Conservation (phyloP, 2,888 invertebrate species). For the Malachius bipustulatus region DNA sequence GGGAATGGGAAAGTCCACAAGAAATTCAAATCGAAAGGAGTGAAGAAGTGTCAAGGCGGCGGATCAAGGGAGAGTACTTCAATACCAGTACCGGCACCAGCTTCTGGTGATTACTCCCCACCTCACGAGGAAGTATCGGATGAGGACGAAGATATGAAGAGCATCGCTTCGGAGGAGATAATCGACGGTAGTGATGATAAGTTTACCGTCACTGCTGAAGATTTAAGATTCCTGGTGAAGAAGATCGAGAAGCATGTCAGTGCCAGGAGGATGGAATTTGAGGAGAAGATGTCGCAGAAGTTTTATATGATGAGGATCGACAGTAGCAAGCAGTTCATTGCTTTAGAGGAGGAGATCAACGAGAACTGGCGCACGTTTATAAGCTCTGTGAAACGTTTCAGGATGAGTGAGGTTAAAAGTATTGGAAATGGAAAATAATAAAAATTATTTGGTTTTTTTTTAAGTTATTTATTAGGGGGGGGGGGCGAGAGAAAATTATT, state of each 20-base stretch:
- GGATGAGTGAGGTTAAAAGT: no score
- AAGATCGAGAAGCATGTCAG: slow-evolving; percentile 18
- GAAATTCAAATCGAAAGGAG: no score
- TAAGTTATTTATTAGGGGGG: no score
- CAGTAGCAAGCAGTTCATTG: slow-evolving; percentile 24
- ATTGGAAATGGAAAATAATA: no score
- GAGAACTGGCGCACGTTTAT: slow-evolving; percentile 23
- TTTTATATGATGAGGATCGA: slow-evolving; percentile 22
- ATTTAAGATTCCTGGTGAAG: slow-evolving; percentile 17
- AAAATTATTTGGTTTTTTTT: no score
- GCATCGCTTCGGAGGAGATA: neutral
- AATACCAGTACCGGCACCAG: no score
- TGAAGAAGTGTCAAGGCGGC: no score
- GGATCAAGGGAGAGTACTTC: no score
- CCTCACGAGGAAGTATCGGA: slow-evolving; percentile 1
- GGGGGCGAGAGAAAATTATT: no score
- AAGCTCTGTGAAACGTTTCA: slow-evolving; percentile 20
- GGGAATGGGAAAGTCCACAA: neutral
- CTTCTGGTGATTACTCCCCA: slow-evolving; percentile 12
- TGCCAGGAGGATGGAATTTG: slow-evolving; percentile 15
- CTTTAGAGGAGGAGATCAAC: slow-evolving; percentile 21
- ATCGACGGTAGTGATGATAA: neutral
- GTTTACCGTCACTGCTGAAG: slow-evolving; percentile 9
- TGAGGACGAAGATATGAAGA: neutral
- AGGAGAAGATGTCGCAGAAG: slow-evolving; percentile 21